Base-by-base conservation (phyloP, 2,113 vertebrate species). In the Myotis davidii region DNA sequence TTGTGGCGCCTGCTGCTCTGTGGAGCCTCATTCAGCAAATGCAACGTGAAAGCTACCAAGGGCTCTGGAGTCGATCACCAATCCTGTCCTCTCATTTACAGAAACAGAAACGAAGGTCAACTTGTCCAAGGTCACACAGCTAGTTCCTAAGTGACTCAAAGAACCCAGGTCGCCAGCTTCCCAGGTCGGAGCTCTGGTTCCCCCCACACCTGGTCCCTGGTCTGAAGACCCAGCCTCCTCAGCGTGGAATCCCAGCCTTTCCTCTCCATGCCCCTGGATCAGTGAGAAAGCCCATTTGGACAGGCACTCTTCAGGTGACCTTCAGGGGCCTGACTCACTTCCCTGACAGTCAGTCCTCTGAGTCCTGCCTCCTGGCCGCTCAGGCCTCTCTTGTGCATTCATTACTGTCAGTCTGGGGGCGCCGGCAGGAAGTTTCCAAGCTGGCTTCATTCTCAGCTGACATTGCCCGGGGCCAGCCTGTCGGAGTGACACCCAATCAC, bases 71-170 rank as follows among this genome's bases (percentile, higher is more conserved):
- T 6, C 0, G 3, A 37, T 48, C 54, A 10, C 76, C 2, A 0
- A 42, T 78, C 25, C 54, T 27, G 3, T 2, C 8, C 9, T 61
- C 81, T 42, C 34, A 3, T 39, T 81, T 85, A 56, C 34, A 84
- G 59, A 73, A 83, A 87, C 73, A 21, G 59, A 90, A 92, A 76
- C 42, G 17, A 34, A 85, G 37, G 37, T 29, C 90, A 76, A 34
- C 48, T 54, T 64, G 42, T 7, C 29, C 54, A 37, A 88, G 77
- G 76, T 32, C 65, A 45, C 39, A 27, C 0, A 0, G 34, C 79
- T 59, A 82, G 67, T 39, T 61, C 50, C 37, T 14, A 14, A 29
- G 27, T 32, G 61, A 29, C 27, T 64, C 12, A 13, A 64, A 64
- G 61, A 67, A 17, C 25, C 73, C 42, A 11, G 1, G 25, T 56